Percentiles rank a stretch among this genome's conserved stretches.
Conservation (phyloP, 2,113 vertebrate species). For the Gymnarchus niloticus region DNA sequence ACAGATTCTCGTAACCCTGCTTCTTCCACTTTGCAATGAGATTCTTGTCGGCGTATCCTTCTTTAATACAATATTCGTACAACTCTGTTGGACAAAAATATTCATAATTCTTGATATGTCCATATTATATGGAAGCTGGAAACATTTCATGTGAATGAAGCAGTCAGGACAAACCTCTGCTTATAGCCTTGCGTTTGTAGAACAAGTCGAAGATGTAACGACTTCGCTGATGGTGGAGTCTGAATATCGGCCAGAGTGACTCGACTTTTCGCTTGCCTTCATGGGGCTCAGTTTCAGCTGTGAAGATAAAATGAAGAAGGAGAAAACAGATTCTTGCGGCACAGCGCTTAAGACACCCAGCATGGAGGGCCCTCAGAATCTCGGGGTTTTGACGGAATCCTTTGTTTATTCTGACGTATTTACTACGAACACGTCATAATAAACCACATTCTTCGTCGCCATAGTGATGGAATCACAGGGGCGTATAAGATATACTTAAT, state of each 20-base stretch:
- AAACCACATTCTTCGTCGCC: too few relatives aligned
- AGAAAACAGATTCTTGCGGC: background rate
- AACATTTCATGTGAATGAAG: background rate
- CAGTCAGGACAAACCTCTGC: slow-evolving; percentile 68
- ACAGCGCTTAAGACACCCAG: background rate
- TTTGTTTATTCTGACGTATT: too few relatives aligned
- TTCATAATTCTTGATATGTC: background rate
- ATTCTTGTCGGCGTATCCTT: slow-evolving; percentile 96
- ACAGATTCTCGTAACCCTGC: slow-evolving; percentile 94
- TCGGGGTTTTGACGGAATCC: too few relatives aligned
- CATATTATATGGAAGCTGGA: background rate
- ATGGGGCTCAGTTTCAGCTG: slow-evolving; percentile 92
- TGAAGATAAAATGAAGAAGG: background rate
- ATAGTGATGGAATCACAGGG: too few relatives aligned
- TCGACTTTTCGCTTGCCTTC: slow-evolving; percentile 96
- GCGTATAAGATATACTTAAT: too few relatives aligned
- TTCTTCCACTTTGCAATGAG: slow-evolving; percentile 98
- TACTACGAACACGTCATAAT: too few relatives aligned
- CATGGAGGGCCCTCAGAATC: too few relatives aligned
- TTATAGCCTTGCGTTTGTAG: slow-evolving; percentile 96
- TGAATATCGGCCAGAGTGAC: slow-evolving; percentile 95
- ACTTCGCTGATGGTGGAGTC: slow-evolving; percentile 94
- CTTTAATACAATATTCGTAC: slow-evolving; percentile 94
- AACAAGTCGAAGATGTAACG: slow-evolving; percentile 96
- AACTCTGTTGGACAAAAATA: slow-evolving; percentile 67